Base-by-base conservation (phyloP, 2,113 vertebrate species). In the Ibidorhyncha struthersii region DNA sequence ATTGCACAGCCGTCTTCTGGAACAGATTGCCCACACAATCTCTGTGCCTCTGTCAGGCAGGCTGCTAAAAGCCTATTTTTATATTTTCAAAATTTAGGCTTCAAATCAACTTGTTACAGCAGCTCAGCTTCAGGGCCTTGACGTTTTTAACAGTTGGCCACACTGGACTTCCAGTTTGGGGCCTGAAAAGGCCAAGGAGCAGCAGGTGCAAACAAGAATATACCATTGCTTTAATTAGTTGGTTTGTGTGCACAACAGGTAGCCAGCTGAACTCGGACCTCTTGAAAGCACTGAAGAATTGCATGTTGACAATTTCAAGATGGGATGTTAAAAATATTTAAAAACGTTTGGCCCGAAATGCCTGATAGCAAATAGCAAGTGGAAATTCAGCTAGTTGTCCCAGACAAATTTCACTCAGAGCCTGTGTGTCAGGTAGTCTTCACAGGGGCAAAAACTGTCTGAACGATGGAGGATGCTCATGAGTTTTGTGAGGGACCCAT, bases 21-120 rank as follows among this genome's bases (percentile, higher is more conserved):
- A 98, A 92, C 82, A 95, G 81, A 80, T 87, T 96, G 89, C 96
- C 95, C 87, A 94, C 97, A 93, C 92, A 93, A 73, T 93, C 58
- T 90, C 89, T 83, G 89, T 96, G 89, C 85, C 93, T 95, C 94
- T 96, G 85, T 96, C 94, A 97, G 67, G 93, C 88, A 94, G 93
- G 56, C 93, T 96, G 92, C 82, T 93, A 85, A 87, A 95, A 95
- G 40, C 79, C 93, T 94, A 92, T 96, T 97, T 98, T 96, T 94
- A 82, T 65, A 79, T 95, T 95, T 96, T 92, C 89, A 97, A 83
- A 95, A 94, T 87, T 76, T 79, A 86, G 85, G 49, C 73, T 93
- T 96, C 89, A 91, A 86, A 95, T 96, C 76, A 93, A 45, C 74
- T 89, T 56, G 38, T 16, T 74, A 79, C 84, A 87, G 74, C 49